Evolutionary conservation across 2,113 vertebrate genomes (phyloP), one percentile per base, ranked within the genome.

Genomic region (Bubo blakistoni): DNA sequence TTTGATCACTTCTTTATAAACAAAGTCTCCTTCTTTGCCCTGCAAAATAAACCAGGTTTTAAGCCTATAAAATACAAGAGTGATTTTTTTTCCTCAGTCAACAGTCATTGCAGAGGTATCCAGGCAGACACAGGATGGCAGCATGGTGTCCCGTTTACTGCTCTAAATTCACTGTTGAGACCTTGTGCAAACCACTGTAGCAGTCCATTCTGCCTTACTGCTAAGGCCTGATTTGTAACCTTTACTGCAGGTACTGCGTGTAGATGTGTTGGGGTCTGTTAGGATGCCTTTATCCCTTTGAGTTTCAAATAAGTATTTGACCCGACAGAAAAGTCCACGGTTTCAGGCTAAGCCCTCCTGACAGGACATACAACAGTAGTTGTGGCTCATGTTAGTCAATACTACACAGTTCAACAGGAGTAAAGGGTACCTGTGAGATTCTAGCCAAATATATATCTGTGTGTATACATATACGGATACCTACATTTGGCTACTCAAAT

Each of bases 1-100:
- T 92, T 99, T 99, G 92, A 99, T 98, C 83, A 99, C 98, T 81
- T 99, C 99, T 94, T 99, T 99, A 98, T 99, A 99, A 81, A 99
- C 97, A 55, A 99, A 98, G 91, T 99, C 99, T 86, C 98, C 98
- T 62, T 99, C 99, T 97, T 99, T 99, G 88, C 98, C 97, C 99
- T 99, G 97, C 2, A 96, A 98, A 97, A 96, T 49, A 94, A 95
- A 96, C 42, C 21, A 49, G 17, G 18, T 21, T 34, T 92, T 82
- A 92, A 59, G 13, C 26, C 51, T 66, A 40, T 46, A 52, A 92
- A 84, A 73, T 2, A 67, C 16, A 81, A 47, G 16, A 79, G 21
- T 32, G 10, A 11, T 34, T 67, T 91, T 49, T 26, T 26, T 8
- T 25, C 16, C 46, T 59, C 27, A 24, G n/a, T 17, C 65, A 79